These are phyloP conservation scores for Caenorhabditis zanzibari DNA, from an alignment of 2,888 invertebrate genomes.

Conservation along the genomic window DNA sequence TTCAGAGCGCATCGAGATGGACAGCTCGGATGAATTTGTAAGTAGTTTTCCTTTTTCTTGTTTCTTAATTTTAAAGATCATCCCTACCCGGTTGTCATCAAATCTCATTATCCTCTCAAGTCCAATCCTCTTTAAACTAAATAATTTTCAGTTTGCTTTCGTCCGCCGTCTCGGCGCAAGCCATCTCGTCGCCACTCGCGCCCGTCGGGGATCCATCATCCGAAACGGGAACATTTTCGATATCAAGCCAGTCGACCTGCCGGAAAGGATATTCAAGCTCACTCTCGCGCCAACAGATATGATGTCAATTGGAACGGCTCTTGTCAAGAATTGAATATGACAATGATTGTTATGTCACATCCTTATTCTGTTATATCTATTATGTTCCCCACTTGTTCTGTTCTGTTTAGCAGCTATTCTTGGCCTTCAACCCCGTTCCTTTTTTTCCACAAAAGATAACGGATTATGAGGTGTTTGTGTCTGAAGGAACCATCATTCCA, in stretches of 20 bases:
- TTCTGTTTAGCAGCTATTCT: constrained; percentile 10
- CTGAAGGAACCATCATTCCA: not conserved
- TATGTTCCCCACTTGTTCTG: not conserved
- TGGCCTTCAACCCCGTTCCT: not conserved
- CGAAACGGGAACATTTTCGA: constrained; percentile 58
- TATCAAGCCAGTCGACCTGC: constrained; percentile 44
- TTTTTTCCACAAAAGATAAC: not conserved
- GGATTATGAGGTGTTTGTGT: constrained; percentile 8
- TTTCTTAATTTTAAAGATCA: not conserved
- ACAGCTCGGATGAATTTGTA: constrained; percentile 33
- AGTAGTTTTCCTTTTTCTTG: constrained; percentile 30
- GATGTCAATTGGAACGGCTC: constrained; percentile 51
- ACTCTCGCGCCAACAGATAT: constrained; percentile 24
- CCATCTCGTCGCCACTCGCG: constrained; percentile 44
- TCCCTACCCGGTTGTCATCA: not conserved
- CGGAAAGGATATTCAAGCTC: constrained; percentile 43
- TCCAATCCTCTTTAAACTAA: not conserved
- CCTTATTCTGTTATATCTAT: not conserved
- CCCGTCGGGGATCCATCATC: constrained; percentile 34
- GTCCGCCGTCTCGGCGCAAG: constrained; percentile 28
- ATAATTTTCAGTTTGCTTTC: constrained; percentile 49
- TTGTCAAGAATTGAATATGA: constrained; percentile 40
- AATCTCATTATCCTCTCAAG: not conserved
- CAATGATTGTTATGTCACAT: constrained; percentile 15
- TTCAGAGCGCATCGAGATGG: constrained; percentile 44